Evolutionary conservation across 2,888 invertebrate species (phyloP).

Genomic region (Eubasilissa splendida): DNA sequence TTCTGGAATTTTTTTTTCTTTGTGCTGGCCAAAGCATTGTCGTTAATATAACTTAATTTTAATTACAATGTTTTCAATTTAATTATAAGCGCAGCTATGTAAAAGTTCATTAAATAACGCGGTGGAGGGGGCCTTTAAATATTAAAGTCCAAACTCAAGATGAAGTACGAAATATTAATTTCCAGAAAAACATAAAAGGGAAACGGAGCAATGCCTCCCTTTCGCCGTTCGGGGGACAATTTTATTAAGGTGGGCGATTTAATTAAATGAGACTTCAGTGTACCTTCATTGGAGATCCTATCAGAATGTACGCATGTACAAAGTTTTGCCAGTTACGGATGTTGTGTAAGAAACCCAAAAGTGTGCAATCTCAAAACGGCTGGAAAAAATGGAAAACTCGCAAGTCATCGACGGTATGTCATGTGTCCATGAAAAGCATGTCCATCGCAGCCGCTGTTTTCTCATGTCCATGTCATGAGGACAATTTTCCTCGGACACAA

Average conservation of each 20-base stretch:
- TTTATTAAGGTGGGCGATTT: slow-evolving; percentile 23
- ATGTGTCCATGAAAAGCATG: no score
- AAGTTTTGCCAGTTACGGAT: no score
- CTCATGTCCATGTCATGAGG: no score
- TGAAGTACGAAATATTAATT: slow-evolving; percentile 17
- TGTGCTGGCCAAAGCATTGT: no score
- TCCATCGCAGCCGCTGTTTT: no score
- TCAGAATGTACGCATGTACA: slow-evolving; percentile 1
- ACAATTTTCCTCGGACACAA: no score
- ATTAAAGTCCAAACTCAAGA: slow-evolving; percentile 18
- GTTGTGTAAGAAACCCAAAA: no score
- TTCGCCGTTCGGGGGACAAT: neutral
- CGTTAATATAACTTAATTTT: neutral
- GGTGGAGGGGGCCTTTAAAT: neutral
- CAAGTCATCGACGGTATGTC: no score
- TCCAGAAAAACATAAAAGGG: slow-evolving; percentile 29
- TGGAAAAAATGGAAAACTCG: no score
- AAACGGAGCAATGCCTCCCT: neutral
- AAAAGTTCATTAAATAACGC: slow-evolving; percentile 17
- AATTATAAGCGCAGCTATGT: neutral
- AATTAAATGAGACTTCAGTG: slow-evolving; percentile 14
- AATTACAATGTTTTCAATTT: neutral
- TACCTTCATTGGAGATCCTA: neutral
- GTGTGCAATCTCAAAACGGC: no score
- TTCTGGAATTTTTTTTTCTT: no score